Evolutionary conservation across 2,113 vertebrate species (phyloP), one percentile per base, ranked within the genome.

Genomic region (Nesospiza acunhae): DNA sequence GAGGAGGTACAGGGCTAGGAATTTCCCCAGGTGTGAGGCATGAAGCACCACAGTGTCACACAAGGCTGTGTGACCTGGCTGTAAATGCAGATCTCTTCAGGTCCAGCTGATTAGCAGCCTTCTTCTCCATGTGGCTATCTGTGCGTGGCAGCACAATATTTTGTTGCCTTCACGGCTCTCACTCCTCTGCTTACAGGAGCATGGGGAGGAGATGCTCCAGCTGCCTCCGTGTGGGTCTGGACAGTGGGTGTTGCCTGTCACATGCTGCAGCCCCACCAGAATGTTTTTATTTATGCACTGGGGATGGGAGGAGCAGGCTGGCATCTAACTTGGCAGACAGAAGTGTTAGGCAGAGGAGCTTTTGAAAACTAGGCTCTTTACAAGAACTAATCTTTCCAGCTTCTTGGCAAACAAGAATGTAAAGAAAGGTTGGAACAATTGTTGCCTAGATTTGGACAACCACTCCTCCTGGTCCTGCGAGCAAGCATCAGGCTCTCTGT

Each of bases 361-460:
- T 83, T 84, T 37, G 66, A 41, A 87, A 62, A 64, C 7, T 1
- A 67, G 78, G 60, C 37, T 68, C 42, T 88, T 84, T 67, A 72
- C 15, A 77, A 70, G 24, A 90, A 15, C 35, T 81, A 70, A 90
- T 86, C 63, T 78, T 73, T 22, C 33, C 27, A 52, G 15, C 35
- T 78, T 88, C 50, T 27, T 6, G 2, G 16, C 73, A 95, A 94
- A 81, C 12, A 86, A 39, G 68, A 86, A 49, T 58, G 23, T 27
- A 59, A 86, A 84, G 67, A 47, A 89, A 70, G 15, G 10, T 27
- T 62, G 67, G 17, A 72, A 66, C 35, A 77, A 27, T 30, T 33
- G 30, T 24, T 86, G 50, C 9, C 33, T 0, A 0, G 50, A 33
- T 24, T 55, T 0, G 0, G 60, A 70, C n/a, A 73, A 22, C 10